phyloP scores from a whole-genome alignment of 2,113 vertebrate genomes.

The Gracilinanus agilis region DNA sequence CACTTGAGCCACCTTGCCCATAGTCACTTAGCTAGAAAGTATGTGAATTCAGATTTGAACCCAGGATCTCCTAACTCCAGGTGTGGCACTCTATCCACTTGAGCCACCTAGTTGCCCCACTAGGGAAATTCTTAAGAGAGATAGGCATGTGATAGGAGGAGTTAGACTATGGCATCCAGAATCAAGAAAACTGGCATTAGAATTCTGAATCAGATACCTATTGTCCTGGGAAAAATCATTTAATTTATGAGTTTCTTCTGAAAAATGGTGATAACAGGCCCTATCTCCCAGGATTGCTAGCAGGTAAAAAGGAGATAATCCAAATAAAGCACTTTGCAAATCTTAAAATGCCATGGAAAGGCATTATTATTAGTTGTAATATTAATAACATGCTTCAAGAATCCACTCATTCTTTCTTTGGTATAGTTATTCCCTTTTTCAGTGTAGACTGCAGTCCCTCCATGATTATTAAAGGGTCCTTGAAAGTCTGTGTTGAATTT shows the following conservation, averaged over 20 bases:
- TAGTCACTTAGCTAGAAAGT: too few species aligned
- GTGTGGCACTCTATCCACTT: too few species aligned
- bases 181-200: background rate
- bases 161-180: background rate
- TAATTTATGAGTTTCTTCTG: background rate
- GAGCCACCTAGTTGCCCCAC: too few species aligned
- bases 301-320: background rate
- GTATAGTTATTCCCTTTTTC: background rate
- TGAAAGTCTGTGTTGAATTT: background rate
- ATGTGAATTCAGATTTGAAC: too few species aligned
- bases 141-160: background rate
- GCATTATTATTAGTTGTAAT: background rate
- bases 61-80: too few species aligned
- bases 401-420: background rate
- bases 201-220: background rate
- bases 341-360: background rate
- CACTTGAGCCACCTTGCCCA: too few species aligned
- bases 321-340: background rate
- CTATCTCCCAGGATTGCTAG: background rate
- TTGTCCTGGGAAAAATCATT: background rate
- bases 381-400: background rate
- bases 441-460: background rate
- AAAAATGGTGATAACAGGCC: background rate
- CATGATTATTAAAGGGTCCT: background rate
- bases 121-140: background rate